Percentiles rank a stretch among this genome's conserved stretches.
Conservation (phyloP, 2,797 vertebrate species). For the Pogonophryne albipinna region DNA sequence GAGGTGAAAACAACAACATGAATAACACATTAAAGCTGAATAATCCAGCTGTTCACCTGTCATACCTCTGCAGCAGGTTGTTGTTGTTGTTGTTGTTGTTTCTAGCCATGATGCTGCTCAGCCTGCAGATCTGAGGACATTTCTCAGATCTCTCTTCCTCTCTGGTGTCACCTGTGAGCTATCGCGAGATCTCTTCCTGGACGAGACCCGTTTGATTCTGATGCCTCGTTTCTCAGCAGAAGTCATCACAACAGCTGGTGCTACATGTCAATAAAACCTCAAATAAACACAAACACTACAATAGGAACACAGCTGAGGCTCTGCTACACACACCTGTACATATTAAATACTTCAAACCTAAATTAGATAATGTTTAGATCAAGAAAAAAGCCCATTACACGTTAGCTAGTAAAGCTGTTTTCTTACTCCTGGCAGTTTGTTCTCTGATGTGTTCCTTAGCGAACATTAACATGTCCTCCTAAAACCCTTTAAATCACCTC, state of each 20-base stretch:
- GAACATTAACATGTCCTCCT: accelerated
- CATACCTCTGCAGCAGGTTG: constrained; percentile 47
- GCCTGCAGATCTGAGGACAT: constrained; percentile 16
- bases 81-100: not conserved
- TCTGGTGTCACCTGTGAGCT: constrained; percentile 65
- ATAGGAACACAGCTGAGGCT: too few species aligned
- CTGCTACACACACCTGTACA: too few species aligned
- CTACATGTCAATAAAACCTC: constrained; percentile 24
- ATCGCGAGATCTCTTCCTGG: constrained; percentile 77
- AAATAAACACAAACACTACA: too few species aligned
- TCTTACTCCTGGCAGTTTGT: not conserved
- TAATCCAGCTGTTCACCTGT: too few species aligned
- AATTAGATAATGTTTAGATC: too few species aligned
- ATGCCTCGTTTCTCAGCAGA: constrained; percentile 49
- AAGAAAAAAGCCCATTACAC: too few species aligned
- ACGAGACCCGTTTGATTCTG: constrained; percentile 71
- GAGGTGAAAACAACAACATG: too few species aligned
- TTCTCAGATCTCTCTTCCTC: constrained; percentile 37
- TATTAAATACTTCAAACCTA: not conserved
- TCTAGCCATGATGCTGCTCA: constrained; percentile 49
- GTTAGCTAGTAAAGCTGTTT: not conserved
- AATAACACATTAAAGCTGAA: too few species aligned
- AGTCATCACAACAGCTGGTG: constrained; percentile 57
- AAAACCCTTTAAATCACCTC: not conserved
- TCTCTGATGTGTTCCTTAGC: not conserved